phyloP scores from a whole-genome alignment of 1,140 invertebrate species.

The Drosophila aff. region DNA sequence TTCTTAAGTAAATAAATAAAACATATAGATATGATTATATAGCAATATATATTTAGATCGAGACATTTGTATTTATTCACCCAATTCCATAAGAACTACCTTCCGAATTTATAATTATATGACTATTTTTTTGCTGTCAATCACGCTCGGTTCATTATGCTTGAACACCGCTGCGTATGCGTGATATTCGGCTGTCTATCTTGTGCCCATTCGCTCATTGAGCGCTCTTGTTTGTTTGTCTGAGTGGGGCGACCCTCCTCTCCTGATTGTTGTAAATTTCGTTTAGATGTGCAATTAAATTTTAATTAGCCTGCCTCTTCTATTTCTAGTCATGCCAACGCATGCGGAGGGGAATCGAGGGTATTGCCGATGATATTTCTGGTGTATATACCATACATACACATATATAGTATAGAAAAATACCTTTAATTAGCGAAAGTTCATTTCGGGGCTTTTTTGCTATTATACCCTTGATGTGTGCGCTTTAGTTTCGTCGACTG shows the following conservation, averaged over 20 bases:
- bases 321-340: constrained; percentile 26
- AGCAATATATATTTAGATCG: too few species aligned
- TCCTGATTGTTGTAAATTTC: constrained; percentile 76
- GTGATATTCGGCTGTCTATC: constrained; percentile 55
- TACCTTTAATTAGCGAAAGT: constrained; percentile 60
- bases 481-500: constrained; percentile 30
- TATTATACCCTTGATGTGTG: constrained; percentile 56
- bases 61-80: background rate
- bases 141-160: constrained; percentile 26
- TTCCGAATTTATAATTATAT: constrained; percentile 1
- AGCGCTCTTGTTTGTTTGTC: constrained; percentile 25
- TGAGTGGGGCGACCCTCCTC: constrained; percentile 19
- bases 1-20: background rate
- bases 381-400: constrained; percentile 2
- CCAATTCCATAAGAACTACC: too few species aligned
- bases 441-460: constrained; percentile 41
- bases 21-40: background rate
- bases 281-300: constrained; percentile 80
- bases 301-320: constrained; percentile 74
- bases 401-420: constrained; percentile 43
- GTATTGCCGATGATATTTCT: constrained; percentile 41
- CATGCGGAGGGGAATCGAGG: constrained; percentile 3
- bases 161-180: constrained; percentile 40
- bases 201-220: constrained; percentile 17
- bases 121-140: constrained; percentile 11